These are phyloP conservation scores for Rhabdomys dilectus DNA, from an alignment of 2,113 vertebrate genomes.

Conservation along the genomic window DNA sequence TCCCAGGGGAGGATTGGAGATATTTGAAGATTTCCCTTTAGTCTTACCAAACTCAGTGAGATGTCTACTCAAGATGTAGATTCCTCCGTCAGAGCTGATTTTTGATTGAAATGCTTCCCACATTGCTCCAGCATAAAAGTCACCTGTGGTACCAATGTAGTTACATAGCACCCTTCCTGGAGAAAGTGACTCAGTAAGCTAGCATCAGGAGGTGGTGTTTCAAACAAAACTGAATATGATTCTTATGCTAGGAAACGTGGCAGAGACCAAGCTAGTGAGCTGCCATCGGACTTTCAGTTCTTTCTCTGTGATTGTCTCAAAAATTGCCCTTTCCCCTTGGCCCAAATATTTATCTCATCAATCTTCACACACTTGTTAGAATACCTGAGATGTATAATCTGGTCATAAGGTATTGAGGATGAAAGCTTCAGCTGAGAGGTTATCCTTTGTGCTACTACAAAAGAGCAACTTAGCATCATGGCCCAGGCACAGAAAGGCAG, in stretches of 20 bases:
- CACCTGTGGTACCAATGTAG: neutral
- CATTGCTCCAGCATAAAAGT: neutral
- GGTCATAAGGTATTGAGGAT: neutral
- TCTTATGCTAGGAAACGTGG: neutral
- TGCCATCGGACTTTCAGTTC: neutral
- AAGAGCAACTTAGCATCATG: neutral
- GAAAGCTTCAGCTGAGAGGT: neutral
- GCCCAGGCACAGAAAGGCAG: neutral
- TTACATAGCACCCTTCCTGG: neutral
- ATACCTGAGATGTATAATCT: neutral
- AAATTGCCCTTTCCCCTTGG: neutral
- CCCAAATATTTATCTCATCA: neutral
- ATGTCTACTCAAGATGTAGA: neutral
- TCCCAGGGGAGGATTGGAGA: neutral
- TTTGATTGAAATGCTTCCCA: constrained; percentile 9
- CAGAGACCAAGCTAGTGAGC: neutral
- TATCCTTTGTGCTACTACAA: neutral
- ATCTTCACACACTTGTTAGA: neutral
- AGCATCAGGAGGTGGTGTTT: neutral
- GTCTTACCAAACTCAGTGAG: neutral
- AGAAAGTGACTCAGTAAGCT: constrained; percentile 5
- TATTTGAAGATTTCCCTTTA: constrained; percentile 9
- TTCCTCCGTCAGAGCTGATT: constrained; percentile 13
- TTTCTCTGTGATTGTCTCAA: constrained; percentile 14
- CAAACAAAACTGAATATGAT: neutral